Base-by-base conservation (phyloP, 2,888 invertebrate species). In the Eupeodes latifasciatus region DNA sequence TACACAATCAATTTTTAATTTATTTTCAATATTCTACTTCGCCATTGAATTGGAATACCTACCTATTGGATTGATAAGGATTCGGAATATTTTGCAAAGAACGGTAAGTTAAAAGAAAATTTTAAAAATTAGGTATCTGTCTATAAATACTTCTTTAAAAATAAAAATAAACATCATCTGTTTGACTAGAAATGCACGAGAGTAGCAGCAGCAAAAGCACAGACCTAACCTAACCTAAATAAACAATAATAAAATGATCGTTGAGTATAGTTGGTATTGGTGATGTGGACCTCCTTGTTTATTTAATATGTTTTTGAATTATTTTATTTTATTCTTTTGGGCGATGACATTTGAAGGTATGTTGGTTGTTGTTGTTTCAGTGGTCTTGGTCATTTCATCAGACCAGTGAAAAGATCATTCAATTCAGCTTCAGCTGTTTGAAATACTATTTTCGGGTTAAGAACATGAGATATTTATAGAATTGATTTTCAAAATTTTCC, bases 401-500 rank as follows among this genome's bases (percentile, higher is more conserved):
- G 7, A 12, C 27, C 11, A 12, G 10, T 10, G 44, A 5, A 12
- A 12, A 40, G 53, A 71, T 19, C 36, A 9, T 55, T 71, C 40
- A 55, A 55, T 27, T 27, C 11, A 44, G 16, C 14, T 47, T 40
- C 40, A 40, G 40, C 19, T 71, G 40, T 4, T 27, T 47, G 10
- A 59, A 40, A 19, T 44, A 49, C 40, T 75, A 81, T 81, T 81
- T 82, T 76, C 36, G 67, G 59, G 16, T 67, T 62, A 2, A 71
- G 34, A 66, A 44, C 10, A 16, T 11, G 19, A 40, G 16, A 16
- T 78, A 83, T 72, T 72, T 78, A 72, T 77, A 71, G 82, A 64
- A 19, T 74, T 77, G 14, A 53, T 71, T 71, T 55, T 71, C 12
- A 71, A 71, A 83, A 83, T 74, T 83, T 84, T 84, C 69, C 80